phyloP scores from a whole-genome alignment of 2,113 vertebrate genomes.

The Callipepla californica region DNA sequence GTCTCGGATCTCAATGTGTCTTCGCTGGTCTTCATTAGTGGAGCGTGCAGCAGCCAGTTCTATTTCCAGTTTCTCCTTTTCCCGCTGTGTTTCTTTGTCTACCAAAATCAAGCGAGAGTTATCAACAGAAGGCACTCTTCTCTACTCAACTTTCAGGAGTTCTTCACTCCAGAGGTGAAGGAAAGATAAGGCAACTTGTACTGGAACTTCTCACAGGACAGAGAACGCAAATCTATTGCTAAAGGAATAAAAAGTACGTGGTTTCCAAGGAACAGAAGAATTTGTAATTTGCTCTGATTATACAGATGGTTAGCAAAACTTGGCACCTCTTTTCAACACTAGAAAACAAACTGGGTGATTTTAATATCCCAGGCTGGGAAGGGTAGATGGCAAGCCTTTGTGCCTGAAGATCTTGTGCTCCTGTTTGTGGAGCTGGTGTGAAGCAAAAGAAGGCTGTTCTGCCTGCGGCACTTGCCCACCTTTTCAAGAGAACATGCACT shows the following conservation, averaged over 20 bases:
- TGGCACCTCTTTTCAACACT: constrained; percentile 13
- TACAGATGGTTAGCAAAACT: constrained; percentile 20
- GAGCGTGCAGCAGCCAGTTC: constrained; percentile 90
- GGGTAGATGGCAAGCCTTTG: background rate
- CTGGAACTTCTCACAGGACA: background rate
- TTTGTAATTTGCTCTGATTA: constrained; percentile 40
- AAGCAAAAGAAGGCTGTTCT: background rate
- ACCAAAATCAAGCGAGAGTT: background rate
- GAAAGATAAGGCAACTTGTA: background rate
- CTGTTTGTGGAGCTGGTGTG: background rate
- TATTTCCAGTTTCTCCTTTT: constrained; percentile 97
- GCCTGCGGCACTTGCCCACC: background rate
- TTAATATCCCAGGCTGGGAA: background rate
- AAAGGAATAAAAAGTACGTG: background rate
- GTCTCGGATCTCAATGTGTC: constrained; percentile 98
- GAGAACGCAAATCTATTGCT: background rate
- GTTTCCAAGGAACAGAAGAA: constrained; percentile 46
- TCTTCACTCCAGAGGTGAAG: background rate
- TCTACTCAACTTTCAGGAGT: background rate
- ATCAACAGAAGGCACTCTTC: background rate
- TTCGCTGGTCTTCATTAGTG: constrained; percentile 93
- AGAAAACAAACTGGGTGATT: constrained; percentile 24
- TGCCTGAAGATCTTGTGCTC: background rate
- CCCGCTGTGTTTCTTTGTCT: constrained; percentile 94
- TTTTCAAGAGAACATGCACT: background rate